Conservation (phyloP, 2,888 invertebrate species). For the Cistogaster globosa region DNA sequence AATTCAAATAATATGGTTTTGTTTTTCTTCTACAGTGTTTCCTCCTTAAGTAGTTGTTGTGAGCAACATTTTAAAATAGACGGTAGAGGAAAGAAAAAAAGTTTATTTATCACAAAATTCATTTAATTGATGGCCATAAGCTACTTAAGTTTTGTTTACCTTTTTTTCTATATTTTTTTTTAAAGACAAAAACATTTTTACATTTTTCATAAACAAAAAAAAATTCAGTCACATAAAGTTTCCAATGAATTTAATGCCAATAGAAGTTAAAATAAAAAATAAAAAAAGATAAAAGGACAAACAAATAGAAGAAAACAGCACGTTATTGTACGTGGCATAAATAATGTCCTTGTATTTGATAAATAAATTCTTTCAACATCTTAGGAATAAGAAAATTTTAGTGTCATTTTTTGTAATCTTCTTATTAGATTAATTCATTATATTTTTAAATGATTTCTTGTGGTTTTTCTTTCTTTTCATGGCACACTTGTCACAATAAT, state of each 20-base stretch:
- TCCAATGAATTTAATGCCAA: slow-evolving; percentile 6
- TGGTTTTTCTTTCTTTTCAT: slow-evolving; percentile 10
- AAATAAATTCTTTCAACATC: slow-evolving; percentile 62
- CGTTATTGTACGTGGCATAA: slow-evolving; percentile 66
- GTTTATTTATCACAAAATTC: slow-evolving; percentile 43
- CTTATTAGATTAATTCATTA: slow-evolving; percentile 71
- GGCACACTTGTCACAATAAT: slow-evolving; percentile 14
- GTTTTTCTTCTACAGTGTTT: too few relatives aligned
- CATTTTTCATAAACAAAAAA: slow-evolving; percentile 4
- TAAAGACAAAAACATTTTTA: background rate
- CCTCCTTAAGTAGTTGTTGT: background rate
- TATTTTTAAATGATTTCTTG: slow-evolving; percentile 52
- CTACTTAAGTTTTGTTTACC: slow-evolving; percentile 42
- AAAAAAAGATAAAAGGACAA: background rate
- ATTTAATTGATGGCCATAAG: slow-evolving; percentile 68
- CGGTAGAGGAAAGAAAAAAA: background rate
- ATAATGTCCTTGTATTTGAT: slow-evolving; percentile 64
- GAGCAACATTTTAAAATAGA: background rate
- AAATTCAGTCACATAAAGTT: slow-evolving; percentile 6
- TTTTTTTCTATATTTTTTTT: slow-evolving; percentile 6
- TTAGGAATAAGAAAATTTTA: slow-evolving; percentile 30
- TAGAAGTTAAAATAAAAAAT: background rate
- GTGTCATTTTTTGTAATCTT: slow-evolving; percentile 64
- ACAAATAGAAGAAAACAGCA: slow-evolving; percentile 34
- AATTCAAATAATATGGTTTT: background rate